Evolutionary conservation across 2,888 invertebrate genomes (phyloP).

Genomic region (Pterostichus madidus): DNA sequence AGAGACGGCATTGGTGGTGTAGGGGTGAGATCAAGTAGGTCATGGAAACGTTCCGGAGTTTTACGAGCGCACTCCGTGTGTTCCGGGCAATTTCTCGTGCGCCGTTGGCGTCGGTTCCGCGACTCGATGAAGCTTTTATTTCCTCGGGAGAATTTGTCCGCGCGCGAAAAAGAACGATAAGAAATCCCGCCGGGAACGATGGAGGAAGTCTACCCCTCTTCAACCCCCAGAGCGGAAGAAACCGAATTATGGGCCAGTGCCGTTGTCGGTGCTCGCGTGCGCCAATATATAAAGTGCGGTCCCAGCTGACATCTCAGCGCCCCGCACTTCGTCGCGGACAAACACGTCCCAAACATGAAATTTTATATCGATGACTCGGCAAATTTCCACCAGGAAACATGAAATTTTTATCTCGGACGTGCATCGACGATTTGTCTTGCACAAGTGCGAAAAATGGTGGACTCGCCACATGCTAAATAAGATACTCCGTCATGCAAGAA

Average conservation of each 20-base stretch:
- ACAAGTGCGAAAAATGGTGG: slow-evolving; percentile 21
- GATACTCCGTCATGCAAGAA: neutral
- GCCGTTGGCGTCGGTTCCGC: slow-evolving; percentile 71
- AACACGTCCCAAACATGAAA: slow-evolving; percentile 63
- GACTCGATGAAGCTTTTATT: slow-evolving; percentile 77
- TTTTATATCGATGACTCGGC: slow-evolving; percentile 64
- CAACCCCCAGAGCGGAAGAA: slow-evolving; percentile 36
- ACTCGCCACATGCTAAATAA: slow-evolving; percentile 24
- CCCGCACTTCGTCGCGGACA: neutral
- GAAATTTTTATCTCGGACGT: slow-evolving; percentile 56
- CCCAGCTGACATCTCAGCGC: slow-evolving; percentile 45
- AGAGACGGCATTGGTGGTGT: slow-evolving; percentile 34
- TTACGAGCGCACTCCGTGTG: slow-evolving; percentile 74
- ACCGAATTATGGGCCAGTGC: slow-evolving; percentile 58
- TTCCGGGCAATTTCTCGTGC: slow-evolving; percentile 76
- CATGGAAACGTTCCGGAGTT: slow-evolving; percentile 73
- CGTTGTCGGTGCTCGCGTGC: slow-evolving; percentile 22
- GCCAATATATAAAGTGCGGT: slow-evolving; percentile 59
- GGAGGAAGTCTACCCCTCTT: slow-evolving; percentile 36
- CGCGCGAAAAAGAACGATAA: slow-evolving; percentile 66
- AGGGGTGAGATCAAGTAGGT: slow-evolving; percentile 72
- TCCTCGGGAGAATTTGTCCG: slow-evolving; percentile 74
- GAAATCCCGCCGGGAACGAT: slow-evolving; percentile 61
- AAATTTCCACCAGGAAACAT: slow-evolving; percentile 57
- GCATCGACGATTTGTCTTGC: slow-evolving; percentile 52